Conservation (phyloP, 2,888 invertebrate species). For the Eristalinus aeneus region DNA sequence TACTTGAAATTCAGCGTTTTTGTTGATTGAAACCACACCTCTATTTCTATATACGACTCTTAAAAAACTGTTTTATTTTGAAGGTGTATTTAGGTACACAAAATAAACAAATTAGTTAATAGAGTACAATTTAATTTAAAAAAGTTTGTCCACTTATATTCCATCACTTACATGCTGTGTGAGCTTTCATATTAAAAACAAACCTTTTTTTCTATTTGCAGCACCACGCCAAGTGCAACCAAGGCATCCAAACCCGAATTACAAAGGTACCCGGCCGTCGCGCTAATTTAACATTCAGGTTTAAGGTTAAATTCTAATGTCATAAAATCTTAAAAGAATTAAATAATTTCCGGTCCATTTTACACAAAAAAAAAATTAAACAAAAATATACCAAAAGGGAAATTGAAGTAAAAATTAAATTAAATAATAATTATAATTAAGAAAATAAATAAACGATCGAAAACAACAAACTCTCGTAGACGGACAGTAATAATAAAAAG, state of each 20-base stretch:
- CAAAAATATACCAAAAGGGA: slow-evolving; percentile 66
- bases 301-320: slow-evolving; percentile 37
- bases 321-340: slow-evolving; percentile 48
- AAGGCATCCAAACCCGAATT: slow-evolving; percentile 80
- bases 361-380: slow-evolving; percentile 67
- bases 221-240: slow-evolving; percentile 79
- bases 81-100: too few relatives aligned
- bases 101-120: too few relatives aligned
- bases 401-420: slow-evolving; percentile 42
- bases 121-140: too few relatives aligned
- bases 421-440: slow-evolving; percentile 43
- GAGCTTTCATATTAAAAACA: neutral
- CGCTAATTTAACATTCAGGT: slow-evolving; percentile 66
- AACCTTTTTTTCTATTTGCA: slow-evolving; percentile 52
- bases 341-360: slow-evolving; percentile 73
- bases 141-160: too few relatives aligned
- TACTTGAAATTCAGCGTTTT: too few relatives aligned
- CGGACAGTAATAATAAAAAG: slow-evolving; percentile 29
- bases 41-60: too few relatives aligned
- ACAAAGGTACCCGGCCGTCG: slow-evolving; percentile 79
- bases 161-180: neutral
- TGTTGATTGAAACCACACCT: too few relatives aligned
- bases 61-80: too few relatives aligned
- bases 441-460: slow-evolving; percentile 46
- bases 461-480: slow-evolving; percentile 57